Percentiles rank a stretch among this genome's conserved stretches.
These are phyloP conservation scores for Ornithorhynchus anatinus DNA, from an alignment of 2,113 vertebrate species.

Conservation along the genomic window DNA sequence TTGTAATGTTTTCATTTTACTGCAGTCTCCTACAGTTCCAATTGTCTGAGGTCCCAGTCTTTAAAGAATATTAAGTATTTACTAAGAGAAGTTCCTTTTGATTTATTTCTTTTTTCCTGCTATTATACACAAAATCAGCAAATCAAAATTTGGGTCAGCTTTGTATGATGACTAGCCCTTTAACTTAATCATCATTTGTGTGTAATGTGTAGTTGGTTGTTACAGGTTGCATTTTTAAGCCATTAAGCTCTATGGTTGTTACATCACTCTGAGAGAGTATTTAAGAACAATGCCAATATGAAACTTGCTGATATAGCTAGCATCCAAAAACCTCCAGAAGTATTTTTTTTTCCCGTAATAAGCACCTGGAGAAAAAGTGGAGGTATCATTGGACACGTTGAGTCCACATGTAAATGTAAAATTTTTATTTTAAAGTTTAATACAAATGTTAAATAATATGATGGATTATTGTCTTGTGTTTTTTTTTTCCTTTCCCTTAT, in stretches of 20 bases:
- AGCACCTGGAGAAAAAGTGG: constrained; percentile 12
- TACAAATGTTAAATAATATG: constrained; percentile 12
- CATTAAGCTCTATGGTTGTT: constrained; percentile 2
- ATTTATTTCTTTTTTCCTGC: constrained; percentile 42
- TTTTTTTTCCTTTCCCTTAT: constrained; percentile 13
- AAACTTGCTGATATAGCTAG: constrained; percentile 38
- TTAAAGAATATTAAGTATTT: constrained; percentile 62
- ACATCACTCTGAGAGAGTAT: constrained; percentile 26
- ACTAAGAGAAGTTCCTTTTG: constrained; percentile 57
- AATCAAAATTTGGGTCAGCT: neutral
- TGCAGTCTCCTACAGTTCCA: constrained; percentile 53
- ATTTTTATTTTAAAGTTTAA: constrained; percentile 46
- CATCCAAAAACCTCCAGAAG: constrained; percentile 9
- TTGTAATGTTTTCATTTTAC: constrained; percentile 28
- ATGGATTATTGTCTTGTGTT: constrained; percentile 50
- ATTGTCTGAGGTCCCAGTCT: constrained; percentile 54
- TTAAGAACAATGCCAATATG: constrained; percentile 18
- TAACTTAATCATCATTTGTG: neutral
- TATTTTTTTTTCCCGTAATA: neutral
- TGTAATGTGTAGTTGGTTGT: neutral
- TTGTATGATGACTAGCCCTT: neutral
- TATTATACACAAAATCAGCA: constrained; percentile 21
- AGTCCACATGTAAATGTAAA: constrained; percentile 39
- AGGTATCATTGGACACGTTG: constrained; percentile 23
- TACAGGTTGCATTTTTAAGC: constrained; percentile 47